Evolutionary conservation across 2,113 vertebrate species (phyloP).

Genomic region (Porphyrio hochstetteri): DNA sequence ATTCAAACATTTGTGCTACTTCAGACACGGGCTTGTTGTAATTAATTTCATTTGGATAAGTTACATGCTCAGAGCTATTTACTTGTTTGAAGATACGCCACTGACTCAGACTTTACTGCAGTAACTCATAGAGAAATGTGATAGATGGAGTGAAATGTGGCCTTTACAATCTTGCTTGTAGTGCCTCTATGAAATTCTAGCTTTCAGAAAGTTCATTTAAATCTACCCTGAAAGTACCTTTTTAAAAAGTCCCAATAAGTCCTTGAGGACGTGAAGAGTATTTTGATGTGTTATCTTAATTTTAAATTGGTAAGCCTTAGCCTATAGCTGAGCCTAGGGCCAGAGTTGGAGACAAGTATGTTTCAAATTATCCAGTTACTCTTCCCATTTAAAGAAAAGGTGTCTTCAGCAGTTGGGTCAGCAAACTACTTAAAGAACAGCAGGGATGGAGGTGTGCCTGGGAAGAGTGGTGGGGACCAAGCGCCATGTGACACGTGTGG

Average conservation of each 20-base stretch:
- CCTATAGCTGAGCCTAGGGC: background rate
- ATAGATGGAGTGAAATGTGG: background rate
- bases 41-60: background rate
- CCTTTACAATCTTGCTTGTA: background rate
- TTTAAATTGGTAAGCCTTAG: background rate
- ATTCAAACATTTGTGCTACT: background rate
- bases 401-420: background rate
- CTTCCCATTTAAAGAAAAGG: background rate
- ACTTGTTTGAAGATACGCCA: background rate
- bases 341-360: background rate
- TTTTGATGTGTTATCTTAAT: background rate
- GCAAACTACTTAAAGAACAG: background rate
- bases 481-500: rapidly evolving
- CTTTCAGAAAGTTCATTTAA: background rate
- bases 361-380: background rate
- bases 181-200: background rate
- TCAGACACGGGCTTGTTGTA: background rate
- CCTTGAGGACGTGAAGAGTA: background rate
- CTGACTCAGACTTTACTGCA: background rate
- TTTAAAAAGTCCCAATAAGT: background rate
- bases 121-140: background rate
- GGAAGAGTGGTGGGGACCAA: background rate
- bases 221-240: background rate
- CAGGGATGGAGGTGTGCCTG: background rate
- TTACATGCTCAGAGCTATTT: background rate